phyloP scores from a whole-genome alignment of 2,888 invertebrate species.

The Abrostola tripartita region DNA sequence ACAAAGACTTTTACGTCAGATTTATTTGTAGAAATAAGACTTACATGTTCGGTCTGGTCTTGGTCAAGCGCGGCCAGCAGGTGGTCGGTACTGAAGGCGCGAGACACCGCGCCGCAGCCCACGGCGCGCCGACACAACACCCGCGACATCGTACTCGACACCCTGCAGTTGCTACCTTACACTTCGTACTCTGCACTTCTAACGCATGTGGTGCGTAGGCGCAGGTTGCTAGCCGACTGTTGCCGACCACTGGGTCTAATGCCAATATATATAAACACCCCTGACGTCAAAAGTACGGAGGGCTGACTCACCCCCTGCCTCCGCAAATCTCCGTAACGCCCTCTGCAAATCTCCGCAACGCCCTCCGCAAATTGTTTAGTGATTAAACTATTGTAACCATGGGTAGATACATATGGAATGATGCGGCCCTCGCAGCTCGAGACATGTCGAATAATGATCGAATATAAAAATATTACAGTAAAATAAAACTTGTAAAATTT shows the following conservation, averaged over 20 bases:
- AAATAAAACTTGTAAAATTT: too few species aligned
- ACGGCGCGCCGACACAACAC: slow-evolving; percentile 70
- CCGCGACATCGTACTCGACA: slow-evolving; percentile 38
- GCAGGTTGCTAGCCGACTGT: slow-evolving; percentile 41
- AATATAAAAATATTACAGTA: too few species aligned
- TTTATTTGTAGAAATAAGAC: slow-evolving; percentile 10
- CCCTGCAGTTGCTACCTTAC: neutral
- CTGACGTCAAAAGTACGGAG: slow-evolving; percentile 50
- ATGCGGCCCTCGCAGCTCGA: slow-evolving; percentile 14
- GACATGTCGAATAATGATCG: neutral
- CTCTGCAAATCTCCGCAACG: slow-evolving; percentile 67
- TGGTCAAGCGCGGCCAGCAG: slow-evolving; percentile 62
- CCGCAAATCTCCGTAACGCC: slow-evolving; percentile 65
- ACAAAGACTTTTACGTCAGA: too few species aligned
- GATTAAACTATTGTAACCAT: slow-evolving; percentile 70
- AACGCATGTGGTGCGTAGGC: slow-evolving; percentile 24
- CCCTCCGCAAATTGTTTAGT: slow-evolving; percentile 64
- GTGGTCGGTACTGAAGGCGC: slow-evolving; percentile 60
- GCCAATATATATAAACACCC: slow-evolving; percentile 44
- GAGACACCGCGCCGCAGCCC: slow-evolving; percentile 65
- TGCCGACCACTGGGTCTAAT: slow-evolving; percentile 14
- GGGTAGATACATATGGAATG: slow-evolving; percentile 11
- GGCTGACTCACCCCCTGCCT: slow-evolving; percentile 50
- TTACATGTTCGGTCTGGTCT: slow-evolving; percentile 38
- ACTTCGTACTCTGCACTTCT: slow-evolving; percentile 1